Conservation (phyloP, 2,888 invertebrate genomes). For the Idaea biselata region DNA sequence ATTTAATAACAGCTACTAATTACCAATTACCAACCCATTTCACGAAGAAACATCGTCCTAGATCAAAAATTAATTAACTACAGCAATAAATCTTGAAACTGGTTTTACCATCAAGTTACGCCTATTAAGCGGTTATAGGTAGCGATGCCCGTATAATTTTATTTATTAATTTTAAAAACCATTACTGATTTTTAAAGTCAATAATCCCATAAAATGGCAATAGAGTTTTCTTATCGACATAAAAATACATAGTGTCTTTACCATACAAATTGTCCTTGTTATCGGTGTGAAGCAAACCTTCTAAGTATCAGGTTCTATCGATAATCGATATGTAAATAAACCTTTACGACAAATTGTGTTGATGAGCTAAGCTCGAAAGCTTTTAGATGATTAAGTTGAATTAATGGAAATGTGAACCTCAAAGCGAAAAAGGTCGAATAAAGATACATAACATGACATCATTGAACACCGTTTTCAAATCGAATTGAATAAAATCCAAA, state of each 20-base stretch:
- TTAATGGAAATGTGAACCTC: neutral
- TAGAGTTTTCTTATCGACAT: conserved; percentile 30
- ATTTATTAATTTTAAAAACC: conserved; percentile 24
- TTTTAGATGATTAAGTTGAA: neutral
- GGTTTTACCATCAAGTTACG: conserved; percentile 20
- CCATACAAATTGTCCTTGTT: conserved; percentile 37
- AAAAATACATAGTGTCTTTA: conserved; percentile 37
- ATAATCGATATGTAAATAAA: conserved; percentile 44
- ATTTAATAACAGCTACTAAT: conserved; percentile 9
- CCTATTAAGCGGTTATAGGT: neutral
- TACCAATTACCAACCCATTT: conserved; percentile 1
- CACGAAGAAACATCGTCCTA: conserved; percentile 12
- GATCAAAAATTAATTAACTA: conserved; percentile 18
- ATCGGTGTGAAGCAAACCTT: conserved; percentile 17
- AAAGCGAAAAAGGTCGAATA: too few relatives aligned
- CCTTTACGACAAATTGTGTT: conserved; percentile 32
- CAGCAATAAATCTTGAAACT: conserved; percentile 26
- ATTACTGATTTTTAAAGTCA: conserved; percentile 13
- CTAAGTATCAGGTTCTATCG: conserved; percentile 30
- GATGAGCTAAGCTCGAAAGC: conserved; percentile 12
- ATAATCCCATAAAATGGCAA: conserved; percentile 23
- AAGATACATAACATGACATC: neutral
- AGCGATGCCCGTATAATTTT: conserved; percentile 10
- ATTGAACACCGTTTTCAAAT: neutral
- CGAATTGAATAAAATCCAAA: neutral